Percentiles rank a stretch among this genome's conserved stretches.
Conservation (phyloP, 2,888 invertebrate genomes). For the Harmothoe impar region DNA sequence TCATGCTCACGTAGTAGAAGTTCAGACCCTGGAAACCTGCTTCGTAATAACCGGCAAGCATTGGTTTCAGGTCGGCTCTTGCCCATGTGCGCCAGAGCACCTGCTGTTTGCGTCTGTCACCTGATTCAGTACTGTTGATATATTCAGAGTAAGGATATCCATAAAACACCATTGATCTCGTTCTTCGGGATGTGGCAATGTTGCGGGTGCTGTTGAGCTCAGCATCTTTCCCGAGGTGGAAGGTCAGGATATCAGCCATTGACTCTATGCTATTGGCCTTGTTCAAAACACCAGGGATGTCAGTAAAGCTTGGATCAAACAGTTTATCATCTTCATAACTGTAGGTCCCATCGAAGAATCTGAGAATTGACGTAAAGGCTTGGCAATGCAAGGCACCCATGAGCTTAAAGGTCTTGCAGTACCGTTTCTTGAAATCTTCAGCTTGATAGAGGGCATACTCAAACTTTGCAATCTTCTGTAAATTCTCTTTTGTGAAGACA, state of each 20-base stretch:
- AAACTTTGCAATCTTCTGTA: constrained; percentile 60
- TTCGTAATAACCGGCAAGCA: background rate
- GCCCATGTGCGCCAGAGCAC: background rate
- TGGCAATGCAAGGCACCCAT: constrained; percentile 27
- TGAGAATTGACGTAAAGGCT: constrained; percentile 60
- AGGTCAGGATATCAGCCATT: constrained; percentile 48
- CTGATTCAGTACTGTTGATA: background rate
- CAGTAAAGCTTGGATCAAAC: constrained; percentile 67
- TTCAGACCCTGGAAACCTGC: constrained; percentile 36
- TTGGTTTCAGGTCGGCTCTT: background rate
- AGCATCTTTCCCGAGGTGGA: constrained; percentile 63
- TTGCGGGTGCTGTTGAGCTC: constrained; percentile 10
- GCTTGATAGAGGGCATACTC: constrained; percentile 62
- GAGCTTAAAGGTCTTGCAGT: constrained; percentile 63
- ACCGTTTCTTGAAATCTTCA: constrained; percentile 49
- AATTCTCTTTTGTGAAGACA: constrained; percentile 62
- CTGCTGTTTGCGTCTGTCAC: background rate
- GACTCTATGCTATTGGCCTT: constrained; percentile 54
- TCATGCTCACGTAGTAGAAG: constrained; percentile 53
- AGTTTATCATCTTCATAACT: constrained; percentile 61
- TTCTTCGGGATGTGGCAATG: constrained; percentile 54
- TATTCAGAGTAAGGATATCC: constrained; percentile 60
- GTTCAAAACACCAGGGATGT: constrained; percentile 64
- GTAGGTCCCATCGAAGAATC: constrained; percentile 67
- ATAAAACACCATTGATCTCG: constrained; percentile 58